Evolutionary conservation across 2,113 vertebrate species (phyloP).

Genomic region (Microcebus lehilahytsara): DNA sequence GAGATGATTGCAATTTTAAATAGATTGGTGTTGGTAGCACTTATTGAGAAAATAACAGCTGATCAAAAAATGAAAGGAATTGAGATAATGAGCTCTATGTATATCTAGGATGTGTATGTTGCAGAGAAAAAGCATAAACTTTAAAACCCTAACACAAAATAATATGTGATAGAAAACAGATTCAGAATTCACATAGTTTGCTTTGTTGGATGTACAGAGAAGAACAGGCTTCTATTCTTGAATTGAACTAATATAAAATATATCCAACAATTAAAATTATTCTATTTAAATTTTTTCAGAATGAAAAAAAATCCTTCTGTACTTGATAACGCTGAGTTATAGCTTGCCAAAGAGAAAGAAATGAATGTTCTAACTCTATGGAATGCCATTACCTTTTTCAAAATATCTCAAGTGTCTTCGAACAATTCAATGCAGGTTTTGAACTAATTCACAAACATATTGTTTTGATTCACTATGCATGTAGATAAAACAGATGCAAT

Average conservation of each 20-base stretch:
- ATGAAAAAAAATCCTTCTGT: background rate
- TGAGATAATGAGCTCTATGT: background rate
- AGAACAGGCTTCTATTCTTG: background rate
- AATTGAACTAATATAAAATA: background rate
- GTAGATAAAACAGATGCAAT: background rate
- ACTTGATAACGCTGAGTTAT: background rate
- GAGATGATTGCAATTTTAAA: background rate
- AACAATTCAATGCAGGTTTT: background rate
- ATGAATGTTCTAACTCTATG: background rate
- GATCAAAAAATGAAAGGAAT: background rate
- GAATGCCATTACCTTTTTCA: background rate
- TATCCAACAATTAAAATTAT: background rate
- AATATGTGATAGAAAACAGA: background rate
- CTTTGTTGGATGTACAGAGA: background rate
- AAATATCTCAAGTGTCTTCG: background rate
- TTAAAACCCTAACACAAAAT: background rate
- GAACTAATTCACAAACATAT: background rate
- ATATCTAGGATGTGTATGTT: too few species aligned
- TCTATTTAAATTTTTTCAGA: background rate
- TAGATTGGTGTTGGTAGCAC: background rate
- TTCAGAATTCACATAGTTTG: background rate
- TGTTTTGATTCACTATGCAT: background rate
- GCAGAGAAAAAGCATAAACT: background rate
- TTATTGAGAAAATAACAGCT: background rate
- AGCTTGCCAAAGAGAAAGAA: background rate